Percentiles rank a stretch among this genome's conserved stretches.
Evolutionary conservation across 2,797 vertebrate species (phyloP).

Genomic region (Hephaestus fuliginosus): DNA sequence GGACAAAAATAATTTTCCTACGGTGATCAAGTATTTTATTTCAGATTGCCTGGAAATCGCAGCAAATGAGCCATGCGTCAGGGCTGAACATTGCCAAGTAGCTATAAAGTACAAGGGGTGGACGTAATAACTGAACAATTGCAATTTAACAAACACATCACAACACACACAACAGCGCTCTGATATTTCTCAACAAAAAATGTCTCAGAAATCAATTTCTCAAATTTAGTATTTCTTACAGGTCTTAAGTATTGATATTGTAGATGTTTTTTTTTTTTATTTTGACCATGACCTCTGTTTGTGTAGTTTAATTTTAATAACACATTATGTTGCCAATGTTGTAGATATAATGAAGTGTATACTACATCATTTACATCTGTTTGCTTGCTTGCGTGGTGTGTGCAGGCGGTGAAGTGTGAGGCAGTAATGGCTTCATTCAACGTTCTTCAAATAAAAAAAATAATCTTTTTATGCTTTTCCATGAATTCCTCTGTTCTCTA

Average conservation of each 20-base stretch:
- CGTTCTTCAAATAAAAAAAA: conserved; percentile 19
- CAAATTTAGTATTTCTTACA: neutral
- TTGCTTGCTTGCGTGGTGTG: neutral
- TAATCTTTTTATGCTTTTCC: neutral
- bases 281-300: neutral
- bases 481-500: conserved; percentile 4
- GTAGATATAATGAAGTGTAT: neutral
- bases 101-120: neutral
- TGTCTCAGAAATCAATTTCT: neutral
- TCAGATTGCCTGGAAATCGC: conserved; percentile 44
- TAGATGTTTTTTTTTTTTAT: neutral
- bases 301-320: neutral
- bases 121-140: conserved; percentile 9
- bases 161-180: neutral
- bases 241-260: neutral
- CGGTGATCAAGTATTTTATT: conserved; percentile 38
- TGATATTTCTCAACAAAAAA: neutral
- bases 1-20: conserved; percentile 25
- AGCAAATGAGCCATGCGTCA: conserved; percentile 39
- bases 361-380: neutral
- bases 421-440: conserved; percentile 32
- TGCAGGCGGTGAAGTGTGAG: neutral
- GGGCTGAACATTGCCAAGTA: conserved; percentile 16
- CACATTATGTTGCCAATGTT: neutral
- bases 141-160: neutral